Percentiles rank a stretch among this genome's conserved stretches.
phyloP scores from a whole-genome alignment of 2,888 invertebrate species.

The Acanthacorydalis orientalis region DNA sequence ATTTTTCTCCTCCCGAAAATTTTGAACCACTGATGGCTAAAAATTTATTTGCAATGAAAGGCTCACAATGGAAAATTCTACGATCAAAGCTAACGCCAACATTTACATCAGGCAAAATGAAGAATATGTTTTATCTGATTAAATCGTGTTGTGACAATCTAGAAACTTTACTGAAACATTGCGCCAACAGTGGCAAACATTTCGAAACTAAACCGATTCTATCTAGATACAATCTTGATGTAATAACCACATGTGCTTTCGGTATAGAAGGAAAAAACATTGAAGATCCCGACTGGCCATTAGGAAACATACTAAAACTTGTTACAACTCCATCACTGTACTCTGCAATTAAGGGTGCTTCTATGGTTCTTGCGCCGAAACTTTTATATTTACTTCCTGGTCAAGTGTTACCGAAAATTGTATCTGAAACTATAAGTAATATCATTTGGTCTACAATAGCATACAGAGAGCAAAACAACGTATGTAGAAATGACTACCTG shows the following conservation, averaged over 20 bases:
- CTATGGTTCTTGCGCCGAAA: too few relatives aligned
- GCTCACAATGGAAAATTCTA: constrained; percentile 28
- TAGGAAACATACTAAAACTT: too few relatives aligned
- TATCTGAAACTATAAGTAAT: too few relatives aligned
- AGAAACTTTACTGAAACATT: not conserved
- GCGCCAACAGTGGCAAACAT: not conserved
- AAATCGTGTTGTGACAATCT: constrained; percentile 15
- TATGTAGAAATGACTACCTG: too few relatives aligned
- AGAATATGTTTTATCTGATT: constrained; percentile 26
- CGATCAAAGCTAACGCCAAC: constrained; percentile 29
- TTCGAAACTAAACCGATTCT: not conserved
- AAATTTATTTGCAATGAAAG: constrained; percentile 22
- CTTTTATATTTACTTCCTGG: too few relatives aligned
- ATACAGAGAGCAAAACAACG: too few relatives aligned
- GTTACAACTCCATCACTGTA: too few relatives aligned
- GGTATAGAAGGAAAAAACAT: constrained; percentile 29
- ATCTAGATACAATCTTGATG: constrained; percentile 23
- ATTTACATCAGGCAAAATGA: constrained; percentile 31
- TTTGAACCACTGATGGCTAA: too few relatives aligned
- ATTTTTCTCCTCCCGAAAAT: constrained; percentile 24
- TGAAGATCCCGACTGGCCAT: too few relatives aligned
- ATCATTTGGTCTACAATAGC: too few relatives aligned
- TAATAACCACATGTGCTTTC: constrained; percentile 30
- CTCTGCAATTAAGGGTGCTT: too few relatives aligned
- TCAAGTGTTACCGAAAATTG: too few relatives aligned